Conservation (phyloP, 2,797 vertebrate species). For the Benthosema pterotum region DNA sequence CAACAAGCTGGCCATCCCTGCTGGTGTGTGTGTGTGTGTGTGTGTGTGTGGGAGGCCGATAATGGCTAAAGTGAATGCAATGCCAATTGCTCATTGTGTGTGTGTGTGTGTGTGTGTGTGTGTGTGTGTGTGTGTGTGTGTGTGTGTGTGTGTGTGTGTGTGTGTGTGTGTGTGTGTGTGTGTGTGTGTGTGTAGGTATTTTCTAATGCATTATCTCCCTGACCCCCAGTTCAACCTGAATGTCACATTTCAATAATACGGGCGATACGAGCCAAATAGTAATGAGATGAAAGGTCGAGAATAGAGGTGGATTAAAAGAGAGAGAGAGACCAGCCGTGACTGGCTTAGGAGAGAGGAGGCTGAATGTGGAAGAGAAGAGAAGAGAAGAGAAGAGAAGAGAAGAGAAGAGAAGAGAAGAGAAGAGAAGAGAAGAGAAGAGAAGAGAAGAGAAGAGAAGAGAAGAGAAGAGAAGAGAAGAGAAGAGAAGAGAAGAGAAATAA, state of each 20-base stretch:
- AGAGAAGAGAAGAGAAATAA: no score
- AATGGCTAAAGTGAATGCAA: slow-evolving; percentile 53
- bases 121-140: background rate
- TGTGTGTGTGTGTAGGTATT: slow-evolving; percentile 6
- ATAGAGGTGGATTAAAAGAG: slow-evolving; percentile 17
- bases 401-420: background rate
- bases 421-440: background rate
- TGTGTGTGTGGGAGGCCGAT: slow-evolving; percentile 65
- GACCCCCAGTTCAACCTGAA: slow-evolving; percentile 16
- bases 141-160: background rate
- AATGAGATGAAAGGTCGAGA: slow-evolving; percentile 12
- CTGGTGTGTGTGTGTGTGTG: slow-evolving; percentile 52
- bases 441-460: no score
- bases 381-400: background rate
- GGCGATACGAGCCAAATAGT: background rate
- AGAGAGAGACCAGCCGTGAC: slow-evolving; percentile 8
- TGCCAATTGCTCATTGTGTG: slow-evolving; percentile 11
- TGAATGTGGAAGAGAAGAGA: background rate
- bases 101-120: background rate
- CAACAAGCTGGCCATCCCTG: slow-evolving; percentile 72
- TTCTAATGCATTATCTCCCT: slow-evolving; percentile 3
- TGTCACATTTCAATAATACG: slow-evolving; percentile 18
- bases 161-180: slow-evolving; percentile 14
- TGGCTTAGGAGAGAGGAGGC: background rate
- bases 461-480: no score